Base-by-base conservation (phyloP, 2,888 invertebrate genomes). In the Melipona beecheii region DNA sequence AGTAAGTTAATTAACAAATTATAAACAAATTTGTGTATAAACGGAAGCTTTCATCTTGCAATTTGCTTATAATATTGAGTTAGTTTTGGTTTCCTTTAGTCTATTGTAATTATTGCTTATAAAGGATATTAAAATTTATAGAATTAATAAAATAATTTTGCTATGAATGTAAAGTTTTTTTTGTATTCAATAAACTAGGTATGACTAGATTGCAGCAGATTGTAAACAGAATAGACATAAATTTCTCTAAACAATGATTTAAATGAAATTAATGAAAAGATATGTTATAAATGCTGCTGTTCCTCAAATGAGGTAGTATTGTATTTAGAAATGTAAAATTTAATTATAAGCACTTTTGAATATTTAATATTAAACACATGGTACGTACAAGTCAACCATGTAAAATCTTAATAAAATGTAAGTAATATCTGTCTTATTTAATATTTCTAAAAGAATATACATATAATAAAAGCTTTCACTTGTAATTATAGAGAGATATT, bases 391-490 rank as follows among this genome's bases (percentile, higher is more conserved):
- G 24, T 50, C 21, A 43, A 58, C 36, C 31, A 36, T 71, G 69
- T 76, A 43, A 78, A 68, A 60, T 64, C 21, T 56, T 66, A 54
- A 77, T 70, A 76, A 80, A 43, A n/a, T 72, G 27, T 72, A 81
- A 69, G 27, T 79, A 69, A 21, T 4, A 31, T 56, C 13, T 58
- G n/a, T 66, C 66, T 72, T 65, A 70, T 74, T 73, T 79, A 68
- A 80, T 64, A 82, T 80, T 65, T 74, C 27, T 64, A 64, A 73
- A 54, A 13, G 72, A 62, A 56, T 50, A 65, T 64, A 77, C 15
- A 71, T 62, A 72, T 27, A 62, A 75, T 70, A 62, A 75, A 75
- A 66, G 80, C 82, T 83, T 80, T 79, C 36, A 60, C 72, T 74
- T 79, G 70, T 80, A 75, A 66, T 66, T 70, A 68, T 64, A 66